These are phyloP conservation scores for Hippocampus mohnikei DNA, from an alignment of 2,113 vertebrate species.

Conservation along the genomic window DNA sequence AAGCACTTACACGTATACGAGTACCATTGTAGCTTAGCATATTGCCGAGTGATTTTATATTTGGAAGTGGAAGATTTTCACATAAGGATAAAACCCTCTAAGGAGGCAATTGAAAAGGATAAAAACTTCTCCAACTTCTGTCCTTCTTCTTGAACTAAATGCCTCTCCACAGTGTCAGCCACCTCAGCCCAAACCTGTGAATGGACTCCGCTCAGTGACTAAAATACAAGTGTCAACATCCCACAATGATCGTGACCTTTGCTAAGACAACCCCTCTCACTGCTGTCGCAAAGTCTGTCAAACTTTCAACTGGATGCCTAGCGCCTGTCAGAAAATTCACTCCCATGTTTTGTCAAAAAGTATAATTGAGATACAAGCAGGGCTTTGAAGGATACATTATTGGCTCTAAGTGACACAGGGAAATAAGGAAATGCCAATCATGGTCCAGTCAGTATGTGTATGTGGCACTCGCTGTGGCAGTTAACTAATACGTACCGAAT, in stretches of 20 bases:
- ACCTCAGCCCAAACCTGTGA: conserved; percentile 57
- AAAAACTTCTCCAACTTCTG: conserved; percentile 58
- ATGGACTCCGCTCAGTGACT: conserved; percentile 56
- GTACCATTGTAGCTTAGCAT: not conserved
- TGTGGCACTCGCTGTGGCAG: too few species aligned
- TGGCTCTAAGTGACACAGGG: not conserved
- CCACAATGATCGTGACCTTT: conserved; percentile 1
- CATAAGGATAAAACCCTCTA: not conserved
- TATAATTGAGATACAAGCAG: not conserved
- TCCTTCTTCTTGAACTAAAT: conserved; percentile 72
- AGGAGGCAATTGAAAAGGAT: conserved; percentile 27
- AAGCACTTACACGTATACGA: not conserved
- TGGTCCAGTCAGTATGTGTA: too few species aligned
- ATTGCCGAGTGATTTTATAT: not conserved
- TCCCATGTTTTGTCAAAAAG: not conserved
- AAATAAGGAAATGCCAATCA: not conserved
- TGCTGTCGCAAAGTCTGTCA: not conserved
- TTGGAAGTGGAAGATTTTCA: too few species aligned
- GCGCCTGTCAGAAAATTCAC: not conserved
- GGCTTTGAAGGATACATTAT: not conserved
- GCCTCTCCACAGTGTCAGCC: conserved; percentile 69
- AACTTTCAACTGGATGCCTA: not conserved
- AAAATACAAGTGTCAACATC: conserved; percentile 11
- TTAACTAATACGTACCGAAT: too few species aligned
- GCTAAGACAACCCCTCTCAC: not conserved